Percentiles rank a stretch among this genome's conserved stretches.
phyloP scores from a whole-genome alignment of 2,888 invertebrate genomes.

The Ellobium chinense region DNA sequence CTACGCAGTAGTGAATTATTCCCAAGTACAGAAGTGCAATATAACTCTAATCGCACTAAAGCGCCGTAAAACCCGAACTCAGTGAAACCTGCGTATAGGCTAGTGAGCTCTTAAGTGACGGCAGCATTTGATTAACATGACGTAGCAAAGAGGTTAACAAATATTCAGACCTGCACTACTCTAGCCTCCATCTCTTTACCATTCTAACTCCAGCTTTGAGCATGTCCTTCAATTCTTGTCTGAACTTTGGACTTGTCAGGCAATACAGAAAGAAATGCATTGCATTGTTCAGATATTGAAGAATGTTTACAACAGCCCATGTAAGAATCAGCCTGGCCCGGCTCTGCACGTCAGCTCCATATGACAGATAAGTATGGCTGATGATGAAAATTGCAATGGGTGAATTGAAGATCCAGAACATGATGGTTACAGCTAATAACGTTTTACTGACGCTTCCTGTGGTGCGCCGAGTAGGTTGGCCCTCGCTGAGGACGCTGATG shows the following conservation, averaged over 20 bases:
- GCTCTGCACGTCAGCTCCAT: constrained; percentile 42
- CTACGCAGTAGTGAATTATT: too few relatives aligned
- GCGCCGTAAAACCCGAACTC: too few relatives aligned
- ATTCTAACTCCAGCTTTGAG: background rate
- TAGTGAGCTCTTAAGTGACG: background rate
- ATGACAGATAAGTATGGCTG: constrained; percentile 58
- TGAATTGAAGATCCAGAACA: constrained; percentile 64
- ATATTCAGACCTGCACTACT: background rate
- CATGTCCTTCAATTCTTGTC: constrained; percentile 57
- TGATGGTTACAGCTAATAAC: constrained; percentile 61
- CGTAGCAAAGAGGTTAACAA: background rate
- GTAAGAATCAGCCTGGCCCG: constrained; percentile 57
- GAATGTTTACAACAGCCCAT: constrained; percentile 66
- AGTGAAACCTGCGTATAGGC: background rate
- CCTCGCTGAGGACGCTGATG: too few relatives aligned
- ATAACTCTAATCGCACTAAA: too few relatives aligned
- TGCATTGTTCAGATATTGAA: constrained; percentile 69
- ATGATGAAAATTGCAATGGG: constrained; percentile 67
- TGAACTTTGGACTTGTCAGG: constrained; percentile 64
- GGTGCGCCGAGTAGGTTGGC: too few relatives aligned
- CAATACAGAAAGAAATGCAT: constrained; percentile 70
- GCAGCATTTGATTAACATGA: background rate
- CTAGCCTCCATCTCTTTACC: background rate
- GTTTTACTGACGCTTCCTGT: constrained; percentile 38
- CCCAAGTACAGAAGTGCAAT: too few relatives aligned